phyloP scores from a whole-genome alignment of 2,888 invertebrate species.

The Balanococcus diminutus region DNA sequence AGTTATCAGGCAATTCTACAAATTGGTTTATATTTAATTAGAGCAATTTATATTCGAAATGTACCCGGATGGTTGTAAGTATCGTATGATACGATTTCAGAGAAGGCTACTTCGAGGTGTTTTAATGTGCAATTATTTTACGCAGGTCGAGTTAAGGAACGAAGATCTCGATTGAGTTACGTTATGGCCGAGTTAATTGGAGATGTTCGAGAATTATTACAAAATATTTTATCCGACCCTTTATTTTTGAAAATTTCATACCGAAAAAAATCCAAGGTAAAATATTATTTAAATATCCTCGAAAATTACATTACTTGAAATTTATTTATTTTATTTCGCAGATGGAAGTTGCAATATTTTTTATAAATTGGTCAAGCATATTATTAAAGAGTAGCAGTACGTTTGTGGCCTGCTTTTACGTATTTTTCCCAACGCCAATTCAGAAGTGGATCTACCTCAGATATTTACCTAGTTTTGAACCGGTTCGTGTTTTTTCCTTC shows the following conservation, averaged over 20 bases:
- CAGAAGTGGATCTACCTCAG: constrained; percentile 93
- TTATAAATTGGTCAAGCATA: constrained; percentile 66
- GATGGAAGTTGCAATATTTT: constrained; percentile 60
- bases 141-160: constrained; percentile 39
- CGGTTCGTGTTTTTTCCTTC: too few relatives aligned
- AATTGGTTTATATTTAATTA: constrained; percentile 81
- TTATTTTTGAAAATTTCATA: constrained; percentile 52
- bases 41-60: constrained; percentile 89
- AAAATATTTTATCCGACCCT: constrained; percentile 80
- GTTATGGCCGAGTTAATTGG: constrained; percentile 81
- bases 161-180: constrained; percentile 25
- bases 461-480: constrained; percentile 65
- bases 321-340: not conserved
- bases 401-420: constrained; percentile 90
- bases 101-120: not conserved
- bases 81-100: not conserved
- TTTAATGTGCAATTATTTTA: constrained; percentile 31
- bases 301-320: constrained; percentile 51
- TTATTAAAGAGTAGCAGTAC: constrained; percentile 89
- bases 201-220: constrained; percentile 80
- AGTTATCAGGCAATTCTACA: constrained; percentile 72
- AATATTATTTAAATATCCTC: not conserved
- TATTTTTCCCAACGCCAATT: constrained; percentile 92
- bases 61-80: constrained; percentile 75
- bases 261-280: constrained; percentile 50